Evolutionary conservation across 2,113 vertebrate genomes (phyloP), one percentile per base, ranked within the genome.

Genomic region (Syngnathus floridae): DNA sequence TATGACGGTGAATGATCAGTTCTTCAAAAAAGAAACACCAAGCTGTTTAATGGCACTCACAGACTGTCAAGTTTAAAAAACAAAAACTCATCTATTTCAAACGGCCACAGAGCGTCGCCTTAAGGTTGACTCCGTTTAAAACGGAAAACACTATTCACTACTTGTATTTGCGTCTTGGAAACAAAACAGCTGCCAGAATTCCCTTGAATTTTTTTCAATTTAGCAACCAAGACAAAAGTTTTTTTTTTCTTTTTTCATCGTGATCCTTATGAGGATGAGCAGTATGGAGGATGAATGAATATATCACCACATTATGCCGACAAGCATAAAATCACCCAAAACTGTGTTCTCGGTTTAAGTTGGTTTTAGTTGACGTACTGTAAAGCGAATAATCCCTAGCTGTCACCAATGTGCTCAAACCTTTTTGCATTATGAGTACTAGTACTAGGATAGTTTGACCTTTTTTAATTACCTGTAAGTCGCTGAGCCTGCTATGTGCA

Each of bases 241-340:
- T 65, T 65, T 62, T 0, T 12, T 57, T 68, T 13, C n/a, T 52
- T 60, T 58, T 58, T 72, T 52, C n/a, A 64, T 67, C 40, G 10
- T 41, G 40, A 41, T 9, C 40, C 9, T 41, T 41, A 10, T 41
- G 10, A 41, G 22, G 22, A 22, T 22, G 22, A 22, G 22, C 40
- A 41, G 40, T 41, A 41, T 7, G 22, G 22, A 22, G 22, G 22
- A 22, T 22, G 22, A 22, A 22, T 22, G 22, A 22, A 22, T 62
- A 69, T 41, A 41, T 51, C 71, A 61, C 61, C 43, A 62, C 3
- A 17, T 60, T 57, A 71, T 78, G 60, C 71, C 70, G 72, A 55
- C 58, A 46, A 40, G 26, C n/a, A 60, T 66, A 66, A 77, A 82
- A 70, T 17, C 69, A 73, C 58, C 70, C 69, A 64, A 78, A 57